A percentile compares a stretch with the other conserved stretches of the same genome.
These are phyloP conservation scores for Drosophila watanabei DNA, from an alignment of 1,140 invertebrate species.

Conservation along the genomic window DNA sequence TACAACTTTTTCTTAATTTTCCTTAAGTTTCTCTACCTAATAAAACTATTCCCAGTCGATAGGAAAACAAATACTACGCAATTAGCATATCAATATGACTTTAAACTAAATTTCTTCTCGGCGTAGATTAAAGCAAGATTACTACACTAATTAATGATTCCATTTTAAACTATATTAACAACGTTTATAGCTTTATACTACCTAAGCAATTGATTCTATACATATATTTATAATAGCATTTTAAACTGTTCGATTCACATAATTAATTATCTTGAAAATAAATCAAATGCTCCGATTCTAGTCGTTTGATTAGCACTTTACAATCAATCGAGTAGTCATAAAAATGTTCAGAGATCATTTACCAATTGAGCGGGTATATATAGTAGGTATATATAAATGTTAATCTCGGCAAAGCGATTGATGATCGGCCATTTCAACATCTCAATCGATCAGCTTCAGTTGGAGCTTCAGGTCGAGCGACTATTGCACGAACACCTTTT, in stretches of 20 bases:
- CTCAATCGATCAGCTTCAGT: constrained; percentile 51
- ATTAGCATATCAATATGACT: neutral
- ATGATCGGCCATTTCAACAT: constrained; percentile 44
- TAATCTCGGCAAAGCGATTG: constrained; percentile 34
- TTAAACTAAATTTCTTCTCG: neutral
- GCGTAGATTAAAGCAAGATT: neutral
- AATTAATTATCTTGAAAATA: constrained; percentile 22
- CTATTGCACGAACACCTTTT: constrained; percentile 33
- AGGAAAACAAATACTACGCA: neutral
- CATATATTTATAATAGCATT: constrained; percentile 9
- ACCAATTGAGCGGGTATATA: constrained; percentile 20
- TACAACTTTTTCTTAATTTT: neutral
- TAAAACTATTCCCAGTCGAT: neutral
- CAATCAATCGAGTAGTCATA: constrained; percentile 47
- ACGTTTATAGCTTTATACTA: neutral
- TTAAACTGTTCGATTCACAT: neutral
- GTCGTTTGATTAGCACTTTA: constrained; percentile 34
- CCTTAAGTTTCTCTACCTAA: neutral
- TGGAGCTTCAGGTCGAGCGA: constrained; percentile 11
- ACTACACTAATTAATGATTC: neutral
- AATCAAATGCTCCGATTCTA: constrained; percentile 31
- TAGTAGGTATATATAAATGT: constrained; percentile 21
- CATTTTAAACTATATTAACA: constrained; percentile 3
- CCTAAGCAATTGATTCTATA: neutral
- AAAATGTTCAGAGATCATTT: constrained; percentile 42